Conservation (phyloP, 30 jellyfish, hydroid and myxozoan genomes). For the Chironex yamaguchii region DNA sequence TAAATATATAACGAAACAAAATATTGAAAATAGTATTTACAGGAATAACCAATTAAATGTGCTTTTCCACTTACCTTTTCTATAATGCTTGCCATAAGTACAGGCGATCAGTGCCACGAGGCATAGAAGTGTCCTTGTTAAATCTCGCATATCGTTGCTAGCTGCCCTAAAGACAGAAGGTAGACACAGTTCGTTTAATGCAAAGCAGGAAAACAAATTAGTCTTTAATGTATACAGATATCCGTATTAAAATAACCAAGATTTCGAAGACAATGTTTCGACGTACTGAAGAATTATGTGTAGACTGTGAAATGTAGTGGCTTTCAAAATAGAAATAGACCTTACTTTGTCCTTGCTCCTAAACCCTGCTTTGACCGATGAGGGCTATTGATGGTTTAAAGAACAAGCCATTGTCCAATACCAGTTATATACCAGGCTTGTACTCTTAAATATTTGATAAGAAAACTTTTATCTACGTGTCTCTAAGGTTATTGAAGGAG, state of each 20-base stretch:
- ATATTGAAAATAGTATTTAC: too few relatives aligned
- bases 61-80: conserved; percentile 73
- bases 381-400: background rate
- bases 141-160: conserved; percentile 52
- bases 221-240: too few relatives aligned
- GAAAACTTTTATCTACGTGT: background rate
- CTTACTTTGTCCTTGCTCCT: background rate
- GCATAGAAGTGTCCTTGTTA: conserved; percentile 63
- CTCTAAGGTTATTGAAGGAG: background rate
- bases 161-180: conserved; percentile 39
- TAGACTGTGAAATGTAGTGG: background rate
- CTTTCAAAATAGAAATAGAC: background rate
- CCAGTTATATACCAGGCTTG: background rate
- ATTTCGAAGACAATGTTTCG: too few relatives aligned
- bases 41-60: too few relatives aligned
- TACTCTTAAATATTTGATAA: background rate
- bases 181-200: too few relatives aligned
- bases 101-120: conserved; percentile 73
- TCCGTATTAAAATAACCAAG: too few relatives aligned
- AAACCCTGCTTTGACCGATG: background rate
- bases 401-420: background rate
- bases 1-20: too few relatives aligned
- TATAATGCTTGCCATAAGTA: conserved; percentile 53
- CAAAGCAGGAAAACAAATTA: too few relatives aligned
- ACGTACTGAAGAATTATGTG: too few relatives aligned